Evolutionary conservation across 23 tunicate species (phyloP), one percentile per base, ranked within the genome.

Genomic region (Diplosoma virens): DNA sequence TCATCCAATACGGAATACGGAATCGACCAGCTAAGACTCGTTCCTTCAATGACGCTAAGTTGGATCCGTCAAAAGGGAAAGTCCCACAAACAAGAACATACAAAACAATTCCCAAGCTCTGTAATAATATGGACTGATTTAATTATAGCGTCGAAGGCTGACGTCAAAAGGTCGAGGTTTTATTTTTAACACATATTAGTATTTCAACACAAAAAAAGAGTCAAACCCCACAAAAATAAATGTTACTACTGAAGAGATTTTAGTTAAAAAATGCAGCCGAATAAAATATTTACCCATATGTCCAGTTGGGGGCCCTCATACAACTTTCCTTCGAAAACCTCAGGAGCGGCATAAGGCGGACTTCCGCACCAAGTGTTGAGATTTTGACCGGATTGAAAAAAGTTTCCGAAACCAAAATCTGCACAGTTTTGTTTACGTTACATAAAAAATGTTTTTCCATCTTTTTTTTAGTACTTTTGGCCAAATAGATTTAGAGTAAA

Each of bases 261-360:
- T 45, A 45, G 16, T 45, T 45, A 45, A 45, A 45, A 45, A 45
- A 11, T 9, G 52, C 11, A 45, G 11, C 11, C 11, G 52, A 11
- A 45, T 9, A 45, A 45, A 9, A 16, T 2, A 77, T 86, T 79
- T 41, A 90, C 97, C 97, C 97, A 92, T 2, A 92, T 76, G 76
- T 92, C 97, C 28, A 82, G 83, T 59, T 92, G 90, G 33, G 97
- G 91, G n/a, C 97, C 97, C 28, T 86, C 92, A 81, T 92, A 92
- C 28, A 79, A 45, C 77, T 92, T 92, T 29, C 97, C 97, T 32
- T 85, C 97, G 54, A 92, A 92, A 16, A 92, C 84, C 76, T 92
- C 97, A 21, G 97, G 97, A 47, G 97, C 97, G 30, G 97, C 97
- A 67, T 92, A 92, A 32, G 97, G 97, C 24, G 97, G 97, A 66